These are phyloP conservation scores for Ichneumoninae sp. DNA, from an alignment of 2,888 invertebrate species.

Conservation along the genomic window DNA sequence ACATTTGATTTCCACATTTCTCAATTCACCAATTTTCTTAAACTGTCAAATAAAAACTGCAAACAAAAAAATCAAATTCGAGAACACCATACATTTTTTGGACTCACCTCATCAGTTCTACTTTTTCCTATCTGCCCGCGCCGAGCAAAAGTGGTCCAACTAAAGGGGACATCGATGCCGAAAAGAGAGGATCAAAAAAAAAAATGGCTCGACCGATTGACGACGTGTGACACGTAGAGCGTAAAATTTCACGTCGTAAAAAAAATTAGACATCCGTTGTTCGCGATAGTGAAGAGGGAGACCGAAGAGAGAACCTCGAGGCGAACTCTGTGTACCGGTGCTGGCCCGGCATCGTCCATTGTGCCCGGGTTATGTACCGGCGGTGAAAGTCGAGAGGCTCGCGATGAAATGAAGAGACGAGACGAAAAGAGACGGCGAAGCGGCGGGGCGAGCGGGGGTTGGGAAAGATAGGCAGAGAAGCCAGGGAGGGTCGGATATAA, in stretches of 20 bases:
- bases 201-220: conserved; percentile 46
- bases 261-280: conserved; percentile 75
- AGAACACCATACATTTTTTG: neutral
- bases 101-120: neutral
- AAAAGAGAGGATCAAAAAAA: neutral
- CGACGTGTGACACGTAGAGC: conserved; percentile 52
- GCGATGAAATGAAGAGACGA: conserved; percentile 62
- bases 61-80: neutral
- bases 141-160: conserved; percentile 35
- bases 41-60: too few relatives aligned
- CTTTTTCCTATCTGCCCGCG: conserved; percentile 26
- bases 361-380: conserved; percentile 50
- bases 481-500: conserved; percentile 74
- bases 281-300: conserved; percentile 25
- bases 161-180: conserved; percentile 29
- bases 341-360: conserved; percentile 43
- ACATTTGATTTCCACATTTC: too few relatives aligned
- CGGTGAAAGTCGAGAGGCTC: conserved; percentile 55
- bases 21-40: too few relatives aligned
- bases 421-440: conserved; percentile 64
- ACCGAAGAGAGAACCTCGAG: neutral
- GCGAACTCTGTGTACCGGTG: conserved; percentile 11
- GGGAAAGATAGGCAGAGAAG: conserved; percentile 44
- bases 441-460: neutral
- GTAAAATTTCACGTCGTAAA: conserved; percentile 79